phyloP scores from a whole-genome alignment of 2,797 vertebrate species.

The Brachyrhaphis roseni region DNA sequence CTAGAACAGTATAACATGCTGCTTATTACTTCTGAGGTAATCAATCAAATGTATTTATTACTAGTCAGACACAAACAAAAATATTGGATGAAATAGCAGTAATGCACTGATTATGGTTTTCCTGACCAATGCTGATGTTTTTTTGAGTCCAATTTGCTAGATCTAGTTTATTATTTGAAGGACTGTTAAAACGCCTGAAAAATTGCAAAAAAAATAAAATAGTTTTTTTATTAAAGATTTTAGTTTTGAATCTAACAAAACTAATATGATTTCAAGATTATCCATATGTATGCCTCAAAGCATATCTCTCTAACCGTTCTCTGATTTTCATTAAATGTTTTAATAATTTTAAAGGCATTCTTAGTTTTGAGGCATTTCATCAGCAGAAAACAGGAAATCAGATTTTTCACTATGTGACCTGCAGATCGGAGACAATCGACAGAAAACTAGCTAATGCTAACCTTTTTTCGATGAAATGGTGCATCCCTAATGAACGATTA shows the following conservation, averaged over 20 bases:
- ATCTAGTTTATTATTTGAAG: neutral
- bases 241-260: neutral
- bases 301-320: neutral
- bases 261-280: neutral
- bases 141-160: neutral
- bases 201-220: neutral
- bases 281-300: neutral
- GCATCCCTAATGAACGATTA: neutral
- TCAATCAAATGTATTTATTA: neutral
- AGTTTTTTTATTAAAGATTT: neutral
- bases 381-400: neutral
- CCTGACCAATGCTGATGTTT: neutral
- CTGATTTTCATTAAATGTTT: neutral
- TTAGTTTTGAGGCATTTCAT: neutral
- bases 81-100: neutral
- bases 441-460: neutral
- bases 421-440: neutral
- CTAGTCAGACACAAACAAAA: neutral
- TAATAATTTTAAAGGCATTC: neutral
- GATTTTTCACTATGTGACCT: neutral
- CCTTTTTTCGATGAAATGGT: neutral
- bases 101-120: neutral
- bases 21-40: neutral
- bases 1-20: neutral
- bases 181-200: neutral